phyloP scores from a whole-genome alignment of 23 tunicate species.

The Trididemnum nubilum region DNA sequence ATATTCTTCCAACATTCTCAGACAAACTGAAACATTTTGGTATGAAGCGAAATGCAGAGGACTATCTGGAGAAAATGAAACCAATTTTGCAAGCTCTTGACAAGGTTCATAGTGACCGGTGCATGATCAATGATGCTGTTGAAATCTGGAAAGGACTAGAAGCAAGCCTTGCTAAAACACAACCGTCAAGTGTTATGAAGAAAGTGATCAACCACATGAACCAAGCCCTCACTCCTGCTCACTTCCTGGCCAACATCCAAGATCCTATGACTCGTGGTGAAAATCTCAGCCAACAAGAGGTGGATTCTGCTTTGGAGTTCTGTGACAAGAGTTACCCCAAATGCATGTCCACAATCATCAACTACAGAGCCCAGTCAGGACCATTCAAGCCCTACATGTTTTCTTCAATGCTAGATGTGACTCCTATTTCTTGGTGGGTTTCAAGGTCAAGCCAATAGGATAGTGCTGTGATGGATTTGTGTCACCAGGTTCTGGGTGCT shows the following conservation, averaged over 20 bases:
- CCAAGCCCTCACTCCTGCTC: conserved; percentile 20
- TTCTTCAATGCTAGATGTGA: not conserved
- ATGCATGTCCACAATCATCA: not conserved
- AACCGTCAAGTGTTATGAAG: not conserved
- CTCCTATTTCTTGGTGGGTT: not conserved
- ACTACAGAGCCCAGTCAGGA: not conserved
- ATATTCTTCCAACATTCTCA: not conserved
- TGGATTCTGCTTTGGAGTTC: not conserved
- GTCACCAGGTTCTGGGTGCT: not conserved
- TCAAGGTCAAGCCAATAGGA: not conserved
- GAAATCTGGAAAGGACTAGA: conserved; percentile 1
- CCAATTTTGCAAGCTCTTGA: conserved; percentile 3
- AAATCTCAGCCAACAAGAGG: not conserved
- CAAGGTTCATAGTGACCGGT: not conserved
- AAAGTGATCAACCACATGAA: conserved; percentile 7
- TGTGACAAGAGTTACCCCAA: not conserved
- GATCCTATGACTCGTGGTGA: not conserved
- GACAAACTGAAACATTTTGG: not conserved
- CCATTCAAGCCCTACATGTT: conserved; percentile 17
- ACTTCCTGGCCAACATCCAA: not conserved
- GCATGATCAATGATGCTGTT: conserved; percentile 6
- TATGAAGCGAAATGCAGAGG: conserved; percentile 2
- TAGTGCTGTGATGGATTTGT: not conserved
- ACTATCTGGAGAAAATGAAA: not conserved
- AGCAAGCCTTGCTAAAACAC: not conserved